phyloP scores from a whole-genome alignment of 2,113 vertebrate species.

The Lophochroa leadbeateri region DNA sequence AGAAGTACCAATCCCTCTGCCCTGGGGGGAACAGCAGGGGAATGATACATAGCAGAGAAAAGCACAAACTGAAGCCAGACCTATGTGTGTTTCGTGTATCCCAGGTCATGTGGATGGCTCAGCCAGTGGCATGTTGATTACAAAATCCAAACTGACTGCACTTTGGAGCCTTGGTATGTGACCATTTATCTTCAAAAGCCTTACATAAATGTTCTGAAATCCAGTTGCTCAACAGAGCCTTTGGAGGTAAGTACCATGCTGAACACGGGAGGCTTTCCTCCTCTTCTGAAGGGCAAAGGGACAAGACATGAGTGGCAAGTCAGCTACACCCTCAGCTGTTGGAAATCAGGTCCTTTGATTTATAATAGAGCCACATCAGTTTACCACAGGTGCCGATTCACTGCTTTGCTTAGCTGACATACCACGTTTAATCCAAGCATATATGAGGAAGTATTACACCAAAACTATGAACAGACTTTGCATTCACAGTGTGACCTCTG shows the following conservation, averaged over 20 bases:
- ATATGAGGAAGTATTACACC: neutral
- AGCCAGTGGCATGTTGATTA: neutral
- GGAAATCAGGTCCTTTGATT: neutral
- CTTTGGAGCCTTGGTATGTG: conserved; percentile 10
- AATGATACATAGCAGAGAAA: neutral
- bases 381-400: neutral
- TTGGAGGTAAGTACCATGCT: neutral
- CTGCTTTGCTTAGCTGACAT: neutral
- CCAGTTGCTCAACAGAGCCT: neutral
- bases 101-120: neutral
- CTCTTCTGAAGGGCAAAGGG: neutral
- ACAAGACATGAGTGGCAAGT: neutral
- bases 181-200: neutral
- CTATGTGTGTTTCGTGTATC: neutral
- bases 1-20: neutral
- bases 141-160: conserved; percentile 17
- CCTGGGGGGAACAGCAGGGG: neutral
- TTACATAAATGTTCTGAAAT: neutral
- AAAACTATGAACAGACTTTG: neutral
- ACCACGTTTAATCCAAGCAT: neutral
- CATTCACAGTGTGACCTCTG: neutral
- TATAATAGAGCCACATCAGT: neutral
- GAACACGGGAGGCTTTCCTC: neutral
- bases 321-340: neutral
- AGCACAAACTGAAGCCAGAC: neutral